A percentile compares a stretch with the other conserved stretches of the same genome.
Evolutionary conservation across 2,797 vertebrate genomes (phyloP).

Genomic region (Hapalemur alaotrensis): DNA sequence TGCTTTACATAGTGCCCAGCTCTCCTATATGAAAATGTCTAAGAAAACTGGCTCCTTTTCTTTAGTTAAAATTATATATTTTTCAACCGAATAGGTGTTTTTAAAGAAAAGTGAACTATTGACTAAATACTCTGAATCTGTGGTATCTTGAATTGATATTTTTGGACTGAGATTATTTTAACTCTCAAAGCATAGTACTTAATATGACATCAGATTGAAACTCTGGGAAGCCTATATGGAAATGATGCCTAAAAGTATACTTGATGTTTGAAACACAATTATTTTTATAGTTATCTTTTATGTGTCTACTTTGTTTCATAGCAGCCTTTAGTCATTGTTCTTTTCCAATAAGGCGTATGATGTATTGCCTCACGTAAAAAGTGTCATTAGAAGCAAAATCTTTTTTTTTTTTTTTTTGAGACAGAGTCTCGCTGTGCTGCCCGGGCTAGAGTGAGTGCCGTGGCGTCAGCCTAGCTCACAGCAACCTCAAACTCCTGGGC

Average conservation of each 20-base stretch:
- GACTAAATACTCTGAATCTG: neutral
- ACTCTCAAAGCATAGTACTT: neutral
- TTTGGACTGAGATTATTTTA: conserved; percentile 6
- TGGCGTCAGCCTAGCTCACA: too few species aligned
- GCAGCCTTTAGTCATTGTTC: conserved; percentile 77
- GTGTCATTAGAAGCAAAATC: conserved; percentile 72
- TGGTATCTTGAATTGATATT: neutral
- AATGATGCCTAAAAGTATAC: conserved; percentile 75
- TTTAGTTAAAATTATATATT: neutral
- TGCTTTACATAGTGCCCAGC: neutral
- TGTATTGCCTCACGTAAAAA: conserved; percentile 77
- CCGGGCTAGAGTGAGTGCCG: too few species aligned
- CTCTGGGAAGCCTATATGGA: conserved; percentile 57
- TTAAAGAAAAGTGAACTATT: neutral
- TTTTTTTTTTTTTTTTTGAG: too few species aligned
- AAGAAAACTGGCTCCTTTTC: neutral
- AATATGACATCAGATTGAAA: conserved; percentile 43
- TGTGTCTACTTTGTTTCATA: conserved; percentile 72
- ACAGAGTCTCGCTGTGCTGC: too few species aligned
- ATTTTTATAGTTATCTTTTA: conserved; percentile 81
- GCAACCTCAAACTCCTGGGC: too few species aligned
- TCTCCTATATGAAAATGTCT: neutral
- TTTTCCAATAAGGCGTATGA: conserved; percentile 78
- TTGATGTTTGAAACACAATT: conserved; percentile 76
- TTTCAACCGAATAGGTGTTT: neutral